These are phyloP conservation scores for Phortica okadai DNA, from an alignment of 2,888 invertebrate genomes.

Conservation along the genomic window DNA sequence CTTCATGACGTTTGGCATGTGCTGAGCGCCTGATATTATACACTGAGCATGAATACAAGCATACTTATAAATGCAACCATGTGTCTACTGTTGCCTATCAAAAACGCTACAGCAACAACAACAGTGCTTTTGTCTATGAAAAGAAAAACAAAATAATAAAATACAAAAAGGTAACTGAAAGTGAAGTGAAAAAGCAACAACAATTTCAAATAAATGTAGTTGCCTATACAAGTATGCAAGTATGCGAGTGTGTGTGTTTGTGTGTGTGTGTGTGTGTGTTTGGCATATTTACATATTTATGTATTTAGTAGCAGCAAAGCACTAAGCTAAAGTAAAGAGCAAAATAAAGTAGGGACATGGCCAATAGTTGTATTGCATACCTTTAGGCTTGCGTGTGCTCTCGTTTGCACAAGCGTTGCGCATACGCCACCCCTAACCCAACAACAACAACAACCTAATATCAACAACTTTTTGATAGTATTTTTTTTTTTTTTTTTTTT, in stretches of 20 bases:
- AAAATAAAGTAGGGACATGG: conserved; percentile 34
- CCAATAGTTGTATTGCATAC: conserved; percentile 10
- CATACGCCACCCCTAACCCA: neutral
- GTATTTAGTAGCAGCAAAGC: neutral
- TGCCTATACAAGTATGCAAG: no score
- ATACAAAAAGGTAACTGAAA: no score
- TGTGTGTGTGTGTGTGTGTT: neutral
- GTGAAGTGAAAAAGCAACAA: no score
- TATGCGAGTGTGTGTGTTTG: neutral
- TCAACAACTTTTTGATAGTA: neutral
- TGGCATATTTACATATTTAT: neutral
- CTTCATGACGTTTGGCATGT: no score
- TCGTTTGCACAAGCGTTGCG: neutral
- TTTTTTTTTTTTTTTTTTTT: neutral
- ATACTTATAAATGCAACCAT: no score
- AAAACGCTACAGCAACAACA: no score
- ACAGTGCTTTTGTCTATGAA: no score
- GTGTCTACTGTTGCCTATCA: no score
- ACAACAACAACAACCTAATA: neutral
- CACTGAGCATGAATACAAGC: no score
- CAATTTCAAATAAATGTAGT: no score
- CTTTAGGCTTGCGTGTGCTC: neutral
- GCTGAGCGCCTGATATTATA: no score
- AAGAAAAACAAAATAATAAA: no score
- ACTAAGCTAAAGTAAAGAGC: neutral